Conservation (phyloP, 2,113 vertebrate genomes). For the Podarcis muralis region DNA sequence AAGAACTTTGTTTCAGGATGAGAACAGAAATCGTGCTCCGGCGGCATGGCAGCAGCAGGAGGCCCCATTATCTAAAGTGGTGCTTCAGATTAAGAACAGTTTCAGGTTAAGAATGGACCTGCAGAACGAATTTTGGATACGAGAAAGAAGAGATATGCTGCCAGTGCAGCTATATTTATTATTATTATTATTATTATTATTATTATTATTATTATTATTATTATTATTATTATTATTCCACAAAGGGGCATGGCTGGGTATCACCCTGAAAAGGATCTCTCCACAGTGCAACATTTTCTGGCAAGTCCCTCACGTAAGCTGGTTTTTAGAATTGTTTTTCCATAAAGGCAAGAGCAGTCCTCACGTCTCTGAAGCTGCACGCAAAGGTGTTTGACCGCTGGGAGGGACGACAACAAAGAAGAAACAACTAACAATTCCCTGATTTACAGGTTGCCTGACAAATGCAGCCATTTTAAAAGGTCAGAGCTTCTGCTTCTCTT, state of each 20-base stretch:
- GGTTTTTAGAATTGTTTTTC: neutral
- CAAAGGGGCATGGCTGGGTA: neutral
- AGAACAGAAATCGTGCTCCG: too few relatives aligned
- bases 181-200: too few relatives aligned
- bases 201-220: too few relatives aligned
- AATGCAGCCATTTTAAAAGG: constrained; percentile 9
- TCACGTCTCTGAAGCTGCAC: neutral
- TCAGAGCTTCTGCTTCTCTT: constrained; percentile 18
- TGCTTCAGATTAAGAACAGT: too few relatives aligned
- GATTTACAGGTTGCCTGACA: constrained; percentile 30
- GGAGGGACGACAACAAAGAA: neutral
- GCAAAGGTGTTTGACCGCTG: neutral
- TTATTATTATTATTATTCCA: too few relatives aligned
- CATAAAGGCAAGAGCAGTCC: neutral
- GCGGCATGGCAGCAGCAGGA: too few relatives aligned
- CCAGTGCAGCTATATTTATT: too few relatives aligned
- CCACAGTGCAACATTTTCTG: neutral
- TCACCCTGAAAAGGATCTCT: neutral
- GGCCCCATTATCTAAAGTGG: too few relatives aligned
- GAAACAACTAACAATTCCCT: neutral
- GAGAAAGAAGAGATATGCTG: too few relatives aligned
- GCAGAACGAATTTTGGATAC: too few relatives aligned
- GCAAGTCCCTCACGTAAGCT: neutral
- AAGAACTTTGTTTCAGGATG: too few relatives aligned
- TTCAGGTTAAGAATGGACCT: too few relatives aligned